Percentiles rank a stretch among this genome's conserved stretches.
These are phyloP conservation scores for Monochamus alternatus DNA, from an alignment of 2,888 invertebrate genomes.

Conservation along the genomic window DNA sequence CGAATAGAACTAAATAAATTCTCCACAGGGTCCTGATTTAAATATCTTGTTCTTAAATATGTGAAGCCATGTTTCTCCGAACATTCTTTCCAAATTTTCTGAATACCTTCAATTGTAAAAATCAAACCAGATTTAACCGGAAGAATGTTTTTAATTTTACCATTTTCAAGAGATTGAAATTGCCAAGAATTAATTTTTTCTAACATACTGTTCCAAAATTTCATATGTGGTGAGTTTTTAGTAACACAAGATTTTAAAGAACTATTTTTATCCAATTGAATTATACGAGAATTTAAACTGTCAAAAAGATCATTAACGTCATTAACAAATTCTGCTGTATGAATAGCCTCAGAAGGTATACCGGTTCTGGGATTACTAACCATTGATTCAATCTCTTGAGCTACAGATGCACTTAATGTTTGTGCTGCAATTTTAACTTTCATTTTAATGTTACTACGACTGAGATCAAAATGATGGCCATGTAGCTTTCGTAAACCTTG, in stretches of 20 bases:
- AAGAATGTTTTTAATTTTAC: constrained; percentile 15
- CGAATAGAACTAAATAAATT: constrained; percentile 49
- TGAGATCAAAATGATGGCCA: constrained; percentile 12
- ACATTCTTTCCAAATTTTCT: constrained; percentile 23
- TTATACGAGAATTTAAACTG: no score
- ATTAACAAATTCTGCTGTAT: constrained; percentile 13
- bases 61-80: not conserved
- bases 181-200: constrained; percentile 16
- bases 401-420: constrained; percentile 19
- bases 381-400: constrained; percentile 16
- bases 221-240: no score
- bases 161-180: constrained; percentile 8
- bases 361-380: constrained; percentile 10
- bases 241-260: no score
- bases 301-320: no score
- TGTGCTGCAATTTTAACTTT: constrained; percentile 22
- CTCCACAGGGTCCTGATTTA: constrained; percentile 48
- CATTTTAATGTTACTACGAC: constrained; percentile 16
- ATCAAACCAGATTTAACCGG: constrained; percentile 18
- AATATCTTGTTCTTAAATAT: constrained; percentile 9
- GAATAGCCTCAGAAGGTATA: constrained; percentile 16
- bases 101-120: constrained; percentile 1
- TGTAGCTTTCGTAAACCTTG: constrained; percentile 25
- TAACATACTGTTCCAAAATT: constrained; percentile 12
- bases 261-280: no score